Conservation (phyloP, 2,888 invertebrate genomes). For the Lasioglossum malachurum region DNA sequence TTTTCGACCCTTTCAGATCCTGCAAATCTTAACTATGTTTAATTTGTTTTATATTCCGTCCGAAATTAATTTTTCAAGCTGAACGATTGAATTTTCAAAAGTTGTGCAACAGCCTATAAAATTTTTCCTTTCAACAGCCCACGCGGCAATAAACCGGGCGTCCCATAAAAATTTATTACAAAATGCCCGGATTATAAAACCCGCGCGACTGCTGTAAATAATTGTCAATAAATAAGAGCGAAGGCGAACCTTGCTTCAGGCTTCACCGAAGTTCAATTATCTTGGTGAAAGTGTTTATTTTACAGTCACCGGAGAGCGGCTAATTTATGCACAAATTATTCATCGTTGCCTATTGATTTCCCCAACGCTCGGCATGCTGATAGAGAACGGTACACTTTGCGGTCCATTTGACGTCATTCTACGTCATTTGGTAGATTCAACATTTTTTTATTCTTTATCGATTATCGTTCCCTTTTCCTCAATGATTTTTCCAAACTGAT, state of each 20-base stretch:
- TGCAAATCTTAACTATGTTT: background rate
- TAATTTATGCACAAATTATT: slow-evolving; percentile 13
- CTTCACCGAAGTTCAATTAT: background rate
- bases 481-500: background rate
- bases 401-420: background rate
- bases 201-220: background rate
- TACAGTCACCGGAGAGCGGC: too few species aligned
- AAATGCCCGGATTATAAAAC: background rate
- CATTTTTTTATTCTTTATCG: background rate
- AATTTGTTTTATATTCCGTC: background rate
- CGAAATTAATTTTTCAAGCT: background rate
- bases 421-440: background rate
- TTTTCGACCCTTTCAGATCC: too few species aligned
- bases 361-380: background rate
- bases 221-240: background rate
- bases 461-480: background rate
- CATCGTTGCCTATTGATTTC: background rate
- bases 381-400: background rate
- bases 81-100: background rate
- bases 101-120: background rate
- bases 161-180: background rate
- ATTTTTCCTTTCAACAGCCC: background rate
- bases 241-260: background rate
- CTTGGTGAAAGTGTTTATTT: slow-evolving; percentile 21
- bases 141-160: background rate